Conservation (phyloP, 2,113 vertebrate genomes). For the Thamnophis sirtalis region DNA sequence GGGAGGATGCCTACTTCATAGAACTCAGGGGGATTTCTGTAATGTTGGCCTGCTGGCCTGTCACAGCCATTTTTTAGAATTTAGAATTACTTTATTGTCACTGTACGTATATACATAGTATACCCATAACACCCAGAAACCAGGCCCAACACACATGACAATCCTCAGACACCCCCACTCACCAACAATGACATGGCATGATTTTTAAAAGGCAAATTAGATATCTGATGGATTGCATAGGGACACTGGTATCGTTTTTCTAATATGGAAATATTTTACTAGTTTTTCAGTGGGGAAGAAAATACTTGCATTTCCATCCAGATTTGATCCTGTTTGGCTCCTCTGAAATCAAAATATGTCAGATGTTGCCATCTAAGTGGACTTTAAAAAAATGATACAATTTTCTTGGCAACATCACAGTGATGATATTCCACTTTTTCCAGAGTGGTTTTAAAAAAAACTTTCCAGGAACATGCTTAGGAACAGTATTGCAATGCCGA, state of each 20-base stretch:
- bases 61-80: neutral
- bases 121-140: no score
- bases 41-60: neutral
- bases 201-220: neutral
- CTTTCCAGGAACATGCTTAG: neutral
- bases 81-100: no score
- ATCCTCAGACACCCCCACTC: no score
- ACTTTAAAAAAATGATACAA: neutral
- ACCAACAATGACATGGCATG: neutral
- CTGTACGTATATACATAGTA: no score
- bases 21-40: neutral
- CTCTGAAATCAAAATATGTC: neutral
- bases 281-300: neutral
- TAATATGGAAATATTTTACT: neutral
- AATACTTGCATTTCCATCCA: neutral
- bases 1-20: neutral
- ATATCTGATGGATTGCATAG: neutral
- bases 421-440: neutral
- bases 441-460: neutral
- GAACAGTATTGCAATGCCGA: neutral
- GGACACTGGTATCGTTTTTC: neutral
- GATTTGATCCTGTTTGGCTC: neutral
- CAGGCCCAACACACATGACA: no score
- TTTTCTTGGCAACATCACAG: neutral
- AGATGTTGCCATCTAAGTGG: neutral